phyloP scores from a whole-genome alignment of 1,140 invertebrate species.

The Brachystomella parvula region DNA sequence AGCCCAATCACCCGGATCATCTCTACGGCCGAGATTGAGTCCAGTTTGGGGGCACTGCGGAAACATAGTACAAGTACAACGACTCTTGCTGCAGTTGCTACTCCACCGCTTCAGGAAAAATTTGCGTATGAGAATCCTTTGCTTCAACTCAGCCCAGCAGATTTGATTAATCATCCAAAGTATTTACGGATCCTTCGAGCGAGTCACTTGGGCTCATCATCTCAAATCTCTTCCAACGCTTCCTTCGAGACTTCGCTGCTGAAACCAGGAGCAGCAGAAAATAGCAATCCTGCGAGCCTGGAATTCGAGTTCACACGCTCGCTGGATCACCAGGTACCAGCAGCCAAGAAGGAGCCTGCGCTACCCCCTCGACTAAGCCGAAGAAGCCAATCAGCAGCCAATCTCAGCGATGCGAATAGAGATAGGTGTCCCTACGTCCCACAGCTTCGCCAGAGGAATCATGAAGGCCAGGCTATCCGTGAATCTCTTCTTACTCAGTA shows the following conservation, averaged over 20 bases:
- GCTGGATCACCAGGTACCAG: neutral
- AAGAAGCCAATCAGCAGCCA: constrained; percentile 25
- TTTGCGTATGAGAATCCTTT: constrained; percentile 37
- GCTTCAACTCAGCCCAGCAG: constrained; percentile 29
- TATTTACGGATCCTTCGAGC: constrained; percentile 21
- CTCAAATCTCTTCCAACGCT: neutral
- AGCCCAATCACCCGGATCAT: constrained; percentile 34
- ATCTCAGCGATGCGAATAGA: constrained; percentile 25
- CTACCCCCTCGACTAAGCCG: neutral
- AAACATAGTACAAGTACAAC: neutral
- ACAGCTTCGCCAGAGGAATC: neutral
- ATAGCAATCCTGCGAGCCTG: neutral
- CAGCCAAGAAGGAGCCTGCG: neutral
- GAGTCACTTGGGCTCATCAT: neutral
- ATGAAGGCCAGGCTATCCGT: neutral
- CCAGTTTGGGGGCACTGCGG: constrained; percentile 1
- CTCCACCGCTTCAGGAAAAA: neutral
- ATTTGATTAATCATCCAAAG: constrained; percentile 37
- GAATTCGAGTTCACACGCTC: neutral
- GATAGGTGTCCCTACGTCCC: constrained; percentile 22
- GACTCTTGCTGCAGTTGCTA: neutral
- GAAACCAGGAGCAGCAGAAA: neutral
- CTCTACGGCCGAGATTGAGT: constrained; percentile 34
- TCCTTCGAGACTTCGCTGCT: neutral
- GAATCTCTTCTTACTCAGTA: constrained; percentile 4